phyloP scores from a whole-genome alignment of 2,797 vertebrate species.

The Leptoclinus maculatus region DNA sequence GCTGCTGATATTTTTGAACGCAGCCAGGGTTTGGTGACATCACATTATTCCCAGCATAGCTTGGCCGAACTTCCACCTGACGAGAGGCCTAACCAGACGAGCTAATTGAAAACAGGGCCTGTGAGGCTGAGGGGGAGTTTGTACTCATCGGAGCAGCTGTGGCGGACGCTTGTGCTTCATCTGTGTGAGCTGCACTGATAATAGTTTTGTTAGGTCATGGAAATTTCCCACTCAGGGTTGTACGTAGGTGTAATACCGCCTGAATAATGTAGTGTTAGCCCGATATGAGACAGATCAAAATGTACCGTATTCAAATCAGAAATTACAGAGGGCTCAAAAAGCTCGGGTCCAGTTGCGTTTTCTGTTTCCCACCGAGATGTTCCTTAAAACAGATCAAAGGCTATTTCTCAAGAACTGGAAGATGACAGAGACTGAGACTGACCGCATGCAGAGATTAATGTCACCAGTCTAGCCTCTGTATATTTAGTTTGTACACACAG shows the following conservation, averaged over 20 bases:
- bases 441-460: slow-evolving; percentile 52
- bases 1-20: not conserved
- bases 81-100: slow-evolving; percentile 10
- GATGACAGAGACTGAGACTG: slow-evolving; percentile 16
- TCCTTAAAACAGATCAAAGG: slow-evolving; percentile 27
- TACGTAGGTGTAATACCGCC: slow-evolving; percentile 10
- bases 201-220: not conserved
- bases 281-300: slow-evolving; percentile 10
- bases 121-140: slow-evolving; percentile 1
- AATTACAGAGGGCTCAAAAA: slow-evolving; percentile 2
- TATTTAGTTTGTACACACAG: slow-evolving; percentile 38
- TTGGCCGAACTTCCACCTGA: not conserved
- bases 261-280: slow-evolving; percentile 3
- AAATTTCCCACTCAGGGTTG: not conserved
- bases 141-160: slow-evolving; percentile 21
- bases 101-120: slow-evolving; percentile 19
- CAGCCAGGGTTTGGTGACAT: not conserved
- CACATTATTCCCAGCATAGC: not conserved
- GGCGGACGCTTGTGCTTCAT: slow-evolving; percentile 47
- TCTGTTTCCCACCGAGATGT: not conserved
- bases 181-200: slow-evolving; percentile 24
- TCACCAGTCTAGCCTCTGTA: slow-evolving; percentile 42
- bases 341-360: not conserved
- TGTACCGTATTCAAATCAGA: slow-evolving; percentile 21
- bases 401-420: slow-evolving; percentile 10